Evolutionary conservation across 2,888 invertebrate species (phyloP).

Genomic region (Acronicta aceris): DNA sequence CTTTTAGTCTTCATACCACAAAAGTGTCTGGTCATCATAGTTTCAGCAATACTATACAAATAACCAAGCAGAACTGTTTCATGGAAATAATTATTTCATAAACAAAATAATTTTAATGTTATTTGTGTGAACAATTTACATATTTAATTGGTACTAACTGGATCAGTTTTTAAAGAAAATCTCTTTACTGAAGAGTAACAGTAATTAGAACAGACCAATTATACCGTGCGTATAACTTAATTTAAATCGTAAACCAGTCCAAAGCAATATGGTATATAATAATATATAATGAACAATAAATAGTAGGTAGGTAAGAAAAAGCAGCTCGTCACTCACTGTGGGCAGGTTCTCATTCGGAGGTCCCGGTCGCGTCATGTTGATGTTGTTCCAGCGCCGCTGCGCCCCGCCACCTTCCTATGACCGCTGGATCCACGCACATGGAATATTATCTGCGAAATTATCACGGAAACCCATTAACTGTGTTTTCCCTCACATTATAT

Average conservation of each 20-base stretch:
- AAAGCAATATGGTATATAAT: too few relatives aligned
- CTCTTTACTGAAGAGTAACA: background rate
- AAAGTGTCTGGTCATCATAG: too few relatives aligned
- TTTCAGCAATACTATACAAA: too few relatives aligned
- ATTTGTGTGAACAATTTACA: constrained; percentile 5
- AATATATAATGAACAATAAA: too few relatives aligned
- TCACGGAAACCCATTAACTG: constrained; percentile 57
- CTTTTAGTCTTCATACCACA: too few relatives aligned
- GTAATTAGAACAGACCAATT: too few relatives aligned
- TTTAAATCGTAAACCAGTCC: too few relatives aligned
- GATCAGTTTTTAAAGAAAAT: background rate
- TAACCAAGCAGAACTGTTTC: constrained; percentile 4
- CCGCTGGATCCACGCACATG: constrained; percentile 63
- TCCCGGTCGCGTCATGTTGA: constrained; percentile 87
- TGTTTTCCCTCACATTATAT: constrained; percentile 45
- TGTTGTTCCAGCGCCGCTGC: constrained; percentile 45
- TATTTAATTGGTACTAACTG: background rate
- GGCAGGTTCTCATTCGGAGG: constrained; percentile 93
- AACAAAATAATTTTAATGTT: background rate
- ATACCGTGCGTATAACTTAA: too few relatives aligned
- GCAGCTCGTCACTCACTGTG: constrained; percentile 76
- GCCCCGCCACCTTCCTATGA: constrained; percentile 52
- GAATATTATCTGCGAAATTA: constrained; percentile 76
- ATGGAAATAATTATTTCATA: constrained; percentile 5
- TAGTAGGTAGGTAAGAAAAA: too few relatives aligned